Base-by-base conservation (phyloP, 2,113 vertebrate species). In the Microcebus ravelobensis region DNA sequence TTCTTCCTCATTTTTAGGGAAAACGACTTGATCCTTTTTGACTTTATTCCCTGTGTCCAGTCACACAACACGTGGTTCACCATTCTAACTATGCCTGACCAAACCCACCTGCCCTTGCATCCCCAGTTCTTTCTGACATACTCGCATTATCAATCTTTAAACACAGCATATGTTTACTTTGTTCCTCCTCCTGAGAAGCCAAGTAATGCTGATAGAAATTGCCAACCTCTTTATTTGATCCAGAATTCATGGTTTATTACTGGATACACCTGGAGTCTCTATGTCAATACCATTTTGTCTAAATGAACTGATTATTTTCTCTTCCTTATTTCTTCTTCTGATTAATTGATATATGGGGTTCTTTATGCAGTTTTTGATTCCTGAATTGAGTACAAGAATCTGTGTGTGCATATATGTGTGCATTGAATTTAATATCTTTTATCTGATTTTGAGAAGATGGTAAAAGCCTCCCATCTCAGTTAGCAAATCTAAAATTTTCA, bases 351-450 rank as follows among this genome's bases (percentile, higher is more conserved):
- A 77, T 85, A 18, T 52, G 34, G 17, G 21, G 31, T 15, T 84
- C 25, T 90, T 90, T 39, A 61, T 27, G 17, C 36, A 74, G 15
- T 59, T 34, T 25, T 42, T 48, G 23, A 34, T 80, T 95, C n/a
- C 48, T 90, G 74, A 94, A 96, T 21, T 76, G 55, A 86, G 13
- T 27, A 7, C 52, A 70, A 88, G 91, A 77, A 21, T 91, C n/a
- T 57, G 1, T 45, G 5, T 81, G 31, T 79, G 48, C 18, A 27
- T 91, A 31, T 57, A 1, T 45, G 3, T 81, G 31, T 79, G n/a
- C 18, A 80, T 70, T 93, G 74, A 84, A 61, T 87, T 70, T 82
- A 77, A 10, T 48, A 65, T 76, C n/a, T 67, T 65, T 76, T 39
- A 86, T 80, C 15, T 73, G 23, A 65, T 95, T 97, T 94, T 77